Evolutionary conservation across 1,140 invertebrate species (phyloP).

Genomic region (Helicoverpa armigera): DNA sequence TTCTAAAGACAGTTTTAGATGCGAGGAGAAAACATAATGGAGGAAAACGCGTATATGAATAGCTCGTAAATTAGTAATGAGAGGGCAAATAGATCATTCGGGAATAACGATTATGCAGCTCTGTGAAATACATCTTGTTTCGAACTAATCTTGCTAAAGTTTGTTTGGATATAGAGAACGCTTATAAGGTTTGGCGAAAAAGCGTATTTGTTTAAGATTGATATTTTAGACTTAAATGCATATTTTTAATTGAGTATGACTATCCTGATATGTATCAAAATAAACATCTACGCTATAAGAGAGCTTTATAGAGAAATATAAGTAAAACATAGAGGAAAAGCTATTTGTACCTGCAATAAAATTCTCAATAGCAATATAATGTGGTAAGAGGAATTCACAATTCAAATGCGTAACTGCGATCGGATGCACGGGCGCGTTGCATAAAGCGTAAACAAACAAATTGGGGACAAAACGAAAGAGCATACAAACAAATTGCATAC

Average conservation of each 20-base stretch:
- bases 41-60: neutral
- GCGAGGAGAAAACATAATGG: neutral
- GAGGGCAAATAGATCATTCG: conserved; percentile 19
- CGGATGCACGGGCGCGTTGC: conserved; percentile 26
- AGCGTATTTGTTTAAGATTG: no score
- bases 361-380: neutral
- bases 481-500: conserved; percentile 1
- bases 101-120: neutral
- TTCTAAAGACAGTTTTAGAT: neutral
- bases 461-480: conserved; percentile 27
- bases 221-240: no score
- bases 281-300: no score
- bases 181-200: no score
- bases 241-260: no score
- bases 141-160: no score
- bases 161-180: no score
- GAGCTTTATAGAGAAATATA: no score
- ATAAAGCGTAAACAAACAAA: conserved; percentile 31
- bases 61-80: neutral
- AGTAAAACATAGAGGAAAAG: no score
- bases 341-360: no score
- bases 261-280: neutral
- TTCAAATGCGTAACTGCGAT: conserved; percentile 13
- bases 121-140: no score
- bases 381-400: conserved; percentile 1